Base-by-base conservation (phyloP, 2,113 vertebrate genomes). In the Verasper variegatus region DNA sequence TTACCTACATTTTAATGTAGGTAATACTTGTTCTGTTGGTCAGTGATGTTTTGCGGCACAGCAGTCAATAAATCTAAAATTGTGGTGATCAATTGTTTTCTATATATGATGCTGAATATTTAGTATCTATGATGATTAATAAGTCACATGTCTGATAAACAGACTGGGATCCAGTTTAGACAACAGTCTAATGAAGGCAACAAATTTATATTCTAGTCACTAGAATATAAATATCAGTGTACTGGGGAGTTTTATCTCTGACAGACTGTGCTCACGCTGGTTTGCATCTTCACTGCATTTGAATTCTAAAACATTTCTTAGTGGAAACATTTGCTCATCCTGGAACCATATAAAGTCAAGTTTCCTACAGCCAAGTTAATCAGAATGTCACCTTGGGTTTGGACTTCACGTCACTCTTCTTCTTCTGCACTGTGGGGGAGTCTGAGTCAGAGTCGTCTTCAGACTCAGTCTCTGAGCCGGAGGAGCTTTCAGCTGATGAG, bases 401-500 rank as follows among this genome's bases (percentile, higher is more conserved):
- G 24, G 77, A 8, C 59, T 85, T 89, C 2, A 26, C 68, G 0
- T 37, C 64, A 0, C 59, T 88, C 68, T 83, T 91, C 68, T 83
- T 91, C 49, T 81, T 87, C 18, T 78, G 82, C 2, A 61, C 60
- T 0, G 74, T 6, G 6, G 73, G 71, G 0, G 91, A 68, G 66
- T 92, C 90, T 0, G 89, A 93, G 23, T 92, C 91, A 0, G 91
- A 88, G 49, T 95, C 91, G 5, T 85, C 89, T 18, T 93, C 95
- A 0, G 95, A 96, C 45, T 94, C 95, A 0, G 95, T 95, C 37
- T 92, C 93, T 0, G 96, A 96, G 2, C 66, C 85, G 5, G 96
- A 95, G 56, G 95, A 97, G 86, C 88, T 94, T 61, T 93, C 94
- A 49, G 94, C 91, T 18, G 92, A 89, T 3, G 96, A 96, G 87